These are phyloP conservation scores for Aradophagus sp. DNA, from an alignment of 1,140 invertebrate species.

Conservation along the genomic window DNA sequence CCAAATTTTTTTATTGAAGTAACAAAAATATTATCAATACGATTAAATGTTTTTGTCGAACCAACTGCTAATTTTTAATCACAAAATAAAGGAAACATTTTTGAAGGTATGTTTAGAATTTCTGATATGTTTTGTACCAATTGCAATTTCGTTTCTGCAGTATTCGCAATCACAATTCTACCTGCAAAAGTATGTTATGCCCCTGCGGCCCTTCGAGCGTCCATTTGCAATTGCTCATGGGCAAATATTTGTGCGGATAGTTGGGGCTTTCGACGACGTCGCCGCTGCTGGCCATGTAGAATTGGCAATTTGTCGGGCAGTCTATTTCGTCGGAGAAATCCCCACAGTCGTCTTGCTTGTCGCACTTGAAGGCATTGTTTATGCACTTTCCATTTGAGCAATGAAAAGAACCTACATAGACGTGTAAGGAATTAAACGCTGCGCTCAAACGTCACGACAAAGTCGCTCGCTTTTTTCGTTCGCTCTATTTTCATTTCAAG, in stretches of 20 bases:
- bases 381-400: constrained; percentile 95
- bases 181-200: constrained; percentile 91
- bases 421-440: constrained; percentile 19
- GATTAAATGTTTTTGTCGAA: too few species aligned
- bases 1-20: too few species aligned
- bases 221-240: constrained; percentile 96
- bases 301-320: constrained; percentile 90
- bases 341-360: constrained; percentile 94
- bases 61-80: too few species aligned
- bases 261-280: constrained; percentile 96
- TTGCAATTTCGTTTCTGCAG: too few species aligned
- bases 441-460: too few species aligned
- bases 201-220: constrained; percentile 96
- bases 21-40: too few species aligned
- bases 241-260: constrained; percentile 93
- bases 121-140: too few species aligned
- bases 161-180: too few species aligned
- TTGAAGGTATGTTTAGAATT: not conserved
- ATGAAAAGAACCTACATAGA: constrained; percentile 84
- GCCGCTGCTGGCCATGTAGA: constrained; percentile 93
- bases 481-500: too few species aligned
- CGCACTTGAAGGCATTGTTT: constrained; percentile 91
- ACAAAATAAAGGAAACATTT: too few species aligned
- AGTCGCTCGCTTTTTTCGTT: too few species aligned
- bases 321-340: constrained; percentile 94